Conservation (phyloP, 1,140 invertebrate species). For the Nebria ingens region DNA sequence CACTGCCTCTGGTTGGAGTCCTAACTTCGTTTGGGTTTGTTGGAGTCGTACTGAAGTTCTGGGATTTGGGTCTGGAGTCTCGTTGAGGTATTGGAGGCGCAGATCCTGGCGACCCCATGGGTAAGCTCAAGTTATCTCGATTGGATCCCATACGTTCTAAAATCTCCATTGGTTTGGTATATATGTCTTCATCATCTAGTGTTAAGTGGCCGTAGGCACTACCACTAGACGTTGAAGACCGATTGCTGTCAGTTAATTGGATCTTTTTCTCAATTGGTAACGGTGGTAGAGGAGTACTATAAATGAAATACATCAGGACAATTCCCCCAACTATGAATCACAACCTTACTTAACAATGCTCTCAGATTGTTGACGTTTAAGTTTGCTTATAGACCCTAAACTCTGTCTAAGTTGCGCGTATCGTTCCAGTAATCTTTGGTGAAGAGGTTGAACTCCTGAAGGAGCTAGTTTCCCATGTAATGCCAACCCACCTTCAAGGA, state of each 20-base stretch:
- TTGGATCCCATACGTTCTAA: conserved; percentile 18
- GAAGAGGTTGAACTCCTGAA: conserved; percentile 71
- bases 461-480: conserved; percentile 77
- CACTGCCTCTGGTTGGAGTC: conserved; percentile 31
- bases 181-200: conserved; percentile 50
- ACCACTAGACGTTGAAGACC: conserved; percentile 33
- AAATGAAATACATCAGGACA: conserved; percentile 18
- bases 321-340: background rate
- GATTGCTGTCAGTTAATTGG: conserved; percentile 30
- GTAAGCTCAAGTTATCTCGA: conserved; percentile 30
- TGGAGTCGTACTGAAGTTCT: conserved; percentile 39
- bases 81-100: conserved; percentile 46
- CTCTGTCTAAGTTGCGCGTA: conserved; percentile 69
- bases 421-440: conserved; percentile 74
- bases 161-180: conserved; percentile 45
- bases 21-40: conserved; percentile 21
- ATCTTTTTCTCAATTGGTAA: conserved; percentile 46
- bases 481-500: conserved; percentile 68
- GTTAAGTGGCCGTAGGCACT: conserved; percentile 34
- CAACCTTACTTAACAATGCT: conserved; percentile 70
- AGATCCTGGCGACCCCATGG: conserved; percentile 22
- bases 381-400: conserved; percentile 47
- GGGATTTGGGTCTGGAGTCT: conserved; percentile 43
- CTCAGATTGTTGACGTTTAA: conserved; percentile 54
- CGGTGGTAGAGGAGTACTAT: conserved; percentile 59